phyloP scores from a whole-genome alignment of 2,888 invertebrate species.

The Epirrita christyi region DNA sequence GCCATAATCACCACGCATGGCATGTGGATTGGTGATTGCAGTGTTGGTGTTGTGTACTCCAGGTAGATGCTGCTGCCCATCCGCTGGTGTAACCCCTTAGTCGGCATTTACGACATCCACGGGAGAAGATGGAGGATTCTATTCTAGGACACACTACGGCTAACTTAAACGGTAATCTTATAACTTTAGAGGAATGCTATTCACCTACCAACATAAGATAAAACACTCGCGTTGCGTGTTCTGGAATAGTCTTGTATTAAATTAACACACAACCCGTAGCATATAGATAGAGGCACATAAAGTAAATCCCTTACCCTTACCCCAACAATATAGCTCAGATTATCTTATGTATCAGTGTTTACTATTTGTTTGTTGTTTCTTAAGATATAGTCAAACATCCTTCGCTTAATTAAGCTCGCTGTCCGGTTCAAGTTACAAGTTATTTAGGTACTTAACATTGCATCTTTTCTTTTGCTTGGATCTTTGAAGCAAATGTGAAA shows the following conservation, averaged over 20 bases:
- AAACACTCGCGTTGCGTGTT: slow-evolving; percentile 19
- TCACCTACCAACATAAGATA: slow-evolving; percentile 1
- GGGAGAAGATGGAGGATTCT: no score
- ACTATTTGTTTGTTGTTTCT: slow-evolving; percentile 21
- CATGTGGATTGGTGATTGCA: no score
- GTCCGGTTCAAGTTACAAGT: slow-evolving; percentile 11
- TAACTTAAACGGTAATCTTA: neutral
- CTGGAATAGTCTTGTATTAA: slow-evolving; percentile 22
- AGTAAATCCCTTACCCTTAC: slow-evolving; percentile 12
- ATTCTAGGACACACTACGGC: no score
- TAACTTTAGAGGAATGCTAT: slow-evolving; percentile 7
- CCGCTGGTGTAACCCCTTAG: no score
- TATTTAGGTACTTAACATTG: slow-evolving; percentile 6
- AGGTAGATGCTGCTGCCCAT: no score
- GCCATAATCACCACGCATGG: no score
- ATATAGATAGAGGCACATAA: slow-evolving; percentile 5
- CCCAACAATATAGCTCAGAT: slow-evolving; percentile 24
- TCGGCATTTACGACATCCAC: no score
- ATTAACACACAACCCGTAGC: slow-evolving; percentile 21
- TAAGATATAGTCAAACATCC: slow-evolving; percentile 23
- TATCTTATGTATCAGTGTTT: slow-evolving; percentile 24
- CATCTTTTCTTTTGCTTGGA: neutral
- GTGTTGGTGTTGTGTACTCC: no score
- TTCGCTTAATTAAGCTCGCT: slow-evolving; percentile 23
- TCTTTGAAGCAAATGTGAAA: neutral